Evolutionary conservation across 2,113 vertebrate genomes (phyloP), one percentile per base, ranked within the genome.

Genomic region (Xiphophorus couchianus): DNA sequence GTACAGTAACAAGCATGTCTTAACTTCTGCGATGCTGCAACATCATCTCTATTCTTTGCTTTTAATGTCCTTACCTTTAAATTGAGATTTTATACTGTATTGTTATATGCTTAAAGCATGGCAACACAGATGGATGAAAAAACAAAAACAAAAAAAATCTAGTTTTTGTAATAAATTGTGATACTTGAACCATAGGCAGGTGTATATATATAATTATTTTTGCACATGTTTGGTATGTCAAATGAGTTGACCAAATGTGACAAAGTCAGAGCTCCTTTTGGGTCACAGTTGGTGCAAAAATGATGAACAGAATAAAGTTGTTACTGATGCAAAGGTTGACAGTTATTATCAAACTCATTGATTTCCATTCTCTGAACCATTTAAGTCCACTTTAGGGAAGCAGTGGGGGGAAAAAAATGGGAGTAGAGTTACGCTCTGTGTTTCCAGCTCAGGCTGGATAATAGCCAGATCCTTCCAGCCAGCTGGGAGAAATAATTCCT

Each of bases 101-200:
- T 94, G 93, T 93, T 94, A 92, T 90, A 94, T 91, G 94, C 94
- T 94, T 90, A 87, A 92, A 93, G 94, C 94, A 95, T 94, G 94
- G 93, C 94, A 91, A 88, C 90, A 94, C 91, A 73, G 80, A 93
- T 83, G 90, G 89, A 94, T 86, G 44, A 62, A 77, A 77, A 91
- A 83, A 35, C 35, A 35, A 35, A 37, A 37, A 37, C 35, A 37
- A 37, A 92, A 92, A 91, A 90, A 65, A 91, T 94, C 85, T 95
- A 94, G 93, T 94, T 95, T 95, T 95, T 94, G 78, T 93, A 95
- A 95, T 94, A 95, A 95, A 94, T 94, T 94, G 94, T 94, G 91
- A 94, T 94, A 95, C 88, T 87, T 92, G 90, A 94, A 91, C 91
- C 84, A 86, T 87, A 82, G 22, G 62, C 65, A 79, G 37, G 73